phyloP scores from a whole-genome alignment of 2,888 invertebrate genomes.

The Colletes collaris region DNA sequence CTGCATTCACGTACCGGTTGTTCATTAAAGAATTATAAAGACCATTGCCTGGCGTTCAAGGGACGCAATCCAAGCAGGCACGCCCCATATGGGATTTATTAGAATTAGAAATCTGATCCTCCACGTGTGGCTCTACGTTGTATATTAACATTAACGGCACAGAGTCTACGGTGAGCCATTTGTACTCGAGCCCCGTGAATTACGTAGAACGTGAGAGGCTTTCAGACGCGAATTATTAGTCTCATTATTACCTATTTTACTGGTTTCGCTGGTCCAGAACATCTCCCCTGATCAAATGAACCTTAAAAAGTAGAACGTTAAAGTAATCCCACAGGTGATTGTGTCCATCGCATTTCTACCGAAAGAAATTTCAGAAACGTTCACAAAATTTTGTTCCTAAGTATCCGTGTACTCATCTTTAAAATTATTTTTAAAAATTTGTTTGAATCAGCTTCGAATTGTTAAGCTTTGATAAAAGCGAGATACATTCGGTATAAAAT shows the following conservation, averaged over 20 bases:
- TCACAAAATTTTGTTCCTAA: no score
- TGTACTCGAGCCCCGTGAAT: conserved; percentile 74
- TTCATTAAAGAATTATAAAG: conserved; percentile 68
- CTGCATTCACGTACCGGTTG: conserved; percentile 56
- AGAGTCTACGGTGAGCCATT: conserved; percentile 71
- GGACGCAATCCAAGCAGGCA: conserved; percentile 65
- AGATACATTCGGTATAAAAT: background rate
- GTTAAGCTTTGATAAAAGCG: no score
- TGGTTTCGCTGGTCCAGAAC: conserved; percentile 34
- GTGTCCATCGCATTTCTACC: background rate
- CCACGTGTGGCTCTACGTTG: conserved; percentile 67
- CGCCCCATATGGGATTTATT: conserved; percentile 75
- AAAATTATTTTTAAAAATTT: no score
- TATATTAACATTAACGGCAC: conserved; percentile 79
- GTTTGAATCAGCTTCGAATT: no score
- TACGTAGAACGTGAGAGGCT: conserved; percentile 78
- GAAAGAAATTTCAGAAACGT: background rate
- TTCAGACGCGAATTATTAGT: conserved; percentile 74
- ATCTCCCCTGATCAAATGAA: conserved; percentile 31
- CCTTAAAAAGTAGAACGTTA: background rate
- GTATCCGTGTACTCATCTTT: no score
- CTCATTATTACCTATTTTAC: conserved; percentile 72
- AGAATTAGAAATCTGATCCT: conserved; percentile 79
- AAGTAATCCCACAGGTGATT: background rate
- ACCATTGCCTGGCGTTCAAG: conserved; percentile 62